A percentile compares a stretch with the other conserved stretches of the same genome.
Evolutionary conservation across 2,797 vertebrate genomes (phyloP).

Genomic region (Merluccius polli): DNA sequence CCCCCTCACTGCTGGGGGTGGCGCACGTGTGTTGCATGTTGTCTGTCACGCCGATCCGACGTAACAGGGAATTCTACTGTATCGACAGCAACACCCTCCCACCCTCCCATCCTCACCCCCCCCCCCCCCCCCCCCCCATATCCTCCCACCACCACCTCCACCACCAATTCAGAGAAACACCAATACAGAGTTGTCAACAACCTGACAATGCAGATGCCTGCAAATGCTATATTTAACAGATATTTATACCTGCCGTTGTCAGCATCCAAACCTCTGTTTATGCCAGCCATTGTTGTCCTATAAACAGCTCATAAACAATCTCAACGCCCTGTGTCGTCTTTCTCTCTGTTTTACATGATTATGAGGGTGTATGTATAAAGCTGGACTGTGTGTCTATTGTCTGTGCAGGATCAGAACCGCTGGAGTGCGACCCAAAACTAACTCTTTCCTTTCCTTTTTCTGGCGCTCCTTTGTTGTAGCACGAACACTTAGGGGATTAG

Average conservation of each 20-base stretch:
- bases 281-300: slow-evolving; percentile 63
- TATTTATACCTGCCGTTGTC: slow-evolving; percentile 43
- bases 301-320: slow-evolving; percentile 59
- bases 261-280: slow-evolving; percentile 41
- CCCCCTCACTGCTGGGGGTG: neutral
- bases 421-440: slow-evolving; percentile 18
- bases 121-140: too few species aligned
- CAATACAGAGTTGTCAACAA: slow-evolving; percentile 29
- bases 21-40: neutral
- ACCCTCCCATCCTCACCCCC: too few species aligned
- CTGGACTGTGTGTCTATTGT: neutral
- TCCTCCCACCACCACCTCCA: neutral
- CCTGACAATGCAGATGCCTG: slow-evolving; percentile 25
- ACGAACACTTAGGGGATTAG: slow-evolving; percentile 29
- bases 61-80: neutral
- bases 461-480: slow-evolving; percentile 14
- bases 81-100: neutral
- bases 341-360: neutral
- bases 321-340: neutral
- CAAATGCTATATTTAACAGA: slow-evolving; percentile 55
- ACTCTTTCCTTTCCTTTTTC: slow-evolving; percentile 21
- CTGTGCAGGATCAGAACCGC: slow-evolving; percentile 25
- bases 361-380: slow-evolving; percentile 8
- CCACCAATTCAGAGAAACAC: neutral
- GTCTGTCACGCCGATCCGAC: neutral